Evolutionary conservation across 2,888 invertebrate species (phyloP), one percentile per base, ranked within the genome.

Genomic region (Byasa hedistus): DNA sequence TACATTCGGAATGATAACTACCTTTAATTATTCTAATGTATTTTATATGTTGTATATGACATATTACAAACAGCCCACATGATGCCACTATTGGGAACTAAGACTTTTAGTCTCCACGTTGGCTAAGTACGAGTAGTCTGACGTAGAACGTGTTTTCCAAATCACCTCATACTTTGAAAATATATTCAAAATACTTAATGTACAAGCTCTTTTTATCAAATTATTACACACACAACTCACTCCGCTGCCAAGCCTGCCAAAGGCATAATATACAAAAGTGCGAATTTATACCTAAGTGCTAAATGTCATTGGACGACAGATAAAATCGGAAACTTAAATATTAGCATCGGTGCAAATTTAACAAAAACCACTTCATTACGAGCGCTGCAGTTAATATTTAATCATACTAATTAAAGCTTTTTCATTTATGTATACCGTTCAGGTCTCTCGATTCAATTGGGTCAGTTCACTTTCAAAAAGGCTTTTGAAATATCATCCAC

Each of bases 401-500:
- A 22, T 2, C 10, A 22, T 22, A 54, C 22, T 23, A 22, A 62
- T 62, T 51, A 63, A 57, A 48, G 48, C 44, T 63, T 57, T 57
- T 51, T 44, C 48, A 22, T 51, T 57, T 22, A 27, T 52, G 19
- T 24, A 24, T 48, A 39, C 24, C 23, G 21, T 22, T 27, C 3
- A 32, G n/a, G 24, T 21, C 22, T 21, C 58, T 5, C 44, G 24
- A 44, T 39, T 8, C 27, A 24, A 56, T 51, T 57, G 57, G 22
- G 57, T 57, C 48, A 56, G 63, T 57, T 63, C 51, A 56, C 24
- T 56, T 62, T 56, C 39, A 39, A 32, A n/a, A 27, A 48, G 22
- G 44, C 19, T 21, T 24, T 21, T 57, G 36, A 62, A 63, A 56
- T 57, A 44, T 63, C 57, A 48, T 63, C n/a, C 57, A 63, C 62